Base-by-base conservation (phyloP, 2,113 vertebrate genomes). In the Tragelaphus strepsiceros region DNA sequence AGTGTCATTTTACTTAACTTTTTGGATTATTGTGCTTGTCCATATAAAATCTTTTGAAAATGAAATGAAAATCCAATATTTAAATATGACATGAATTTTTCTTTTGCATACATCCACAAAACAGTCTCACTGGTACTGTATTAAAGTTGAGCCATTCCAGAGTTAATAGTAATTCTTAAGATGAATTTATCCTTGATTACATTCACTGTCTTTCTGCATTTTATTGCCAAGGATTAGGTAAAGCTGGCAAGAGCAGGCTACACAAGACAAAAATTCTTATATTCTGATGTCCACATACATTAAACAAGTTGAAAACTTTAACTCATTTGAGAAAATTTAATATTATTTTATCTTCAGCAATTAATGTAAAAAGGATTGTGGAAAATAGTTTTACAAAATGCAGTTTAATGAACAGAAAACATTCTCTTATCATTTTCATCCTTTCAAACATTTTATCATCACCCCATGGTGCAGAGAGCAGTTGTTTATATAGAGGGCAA, bases 321-420 rank as follows among this genome's bases (percentile, higher is more conserved):
- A 56, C 4, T 22, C 28, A 62, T 82, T 43, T 3, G 46, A 24
- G 51, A 9, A 91, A 90, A 78, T 56, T n/a, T 96, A 92, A 87
- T 67, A 92, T 81, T 81, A 24, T 77, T 91, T 90, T 96, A 67
- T 95, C 24, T 92, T 97, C 15, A 61, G 12, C 71, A 46, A 8
- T 80, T 97, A 84, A 96, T 96, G 78, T 82, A 93, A 96, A 96
- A 17, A 90, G 22, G 1, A 7, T 17, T 82, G 54, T 30, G 4
- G 17, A 92, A 81, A 59, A 80, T 28, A 71, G 81, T 94, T 98
- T 98, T 94, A 51, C 26, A 97, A 81, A 0, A 30, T 62, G 32
- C 6, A 91, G 12, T 84, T 94, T 84, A 98, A 90, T 90, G 4
- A 88, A 28, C 13, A 97, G 62, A 95, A 96, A 97, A 87, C 30